These are phyloP conservation scores for Aphidius gifuensis DNA, from an alignment of 1,140 invertebrate genomes.

Conservation along the genomic window DNA sequence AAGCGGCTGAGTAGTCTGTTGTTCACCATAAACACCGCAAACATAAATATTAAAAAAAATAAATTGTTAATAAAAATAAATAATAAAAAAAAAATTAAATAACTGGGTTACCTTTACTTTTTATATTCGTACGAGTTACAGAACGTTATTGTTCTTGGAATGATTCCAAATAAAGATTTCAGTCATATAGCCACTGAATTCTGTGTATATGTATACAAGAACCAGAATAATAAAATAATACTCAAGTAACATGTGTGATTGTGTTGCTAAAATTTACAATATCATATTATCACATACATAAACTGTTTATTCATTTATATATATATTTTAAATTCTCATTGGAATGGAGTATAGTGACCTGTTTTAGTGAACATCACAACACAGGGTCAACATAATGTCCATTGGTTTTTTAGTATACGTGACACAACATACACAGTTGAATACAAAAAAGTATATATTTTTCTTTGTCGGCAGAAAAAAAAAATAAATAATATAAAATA, in stretches of 20 bases:
- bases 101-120: slow-evolving; percentile 54
- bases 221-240: slow-evolving; percentile 53
- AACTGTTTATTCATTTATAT: too few species aligned
- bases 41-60: slow-evolving; percentile 2
- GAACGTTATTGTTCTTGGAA: slow-evolving; percentile 57
- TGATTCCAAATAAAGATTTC: slow-evolving; percentile 58
- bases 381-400: too few species aligned
- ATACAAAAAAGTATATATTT: too few species aligned
- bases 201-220: slow-evolving; percentile 35
- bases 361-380: too few species aligned
- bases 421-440: too few species aligned
- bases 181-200: slow-evolving; percentile 30
- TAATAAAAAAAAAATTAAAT: slow-evolving; percentile 49
- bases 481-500: too few species aligned
- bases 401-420: too few species aligned
- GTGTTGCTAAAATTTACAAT: too few species aligned
- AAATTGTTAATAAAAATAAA: slow-evolving; percentile 7
- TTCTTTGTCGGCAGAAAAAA: too few species aligned
- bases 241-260: slow-evolving; percentile 14
- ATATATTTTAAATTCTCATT: too few species aligned
- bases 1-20: not conserved
- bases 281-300: too few species aligned
- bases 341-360: too few species aligned
- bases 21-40: not conserved
- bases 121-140: slow-evolving; percentile 36